A percentile compares a stretch with the other conserved stretches of the same genome.
phyloP scores from a whole-genome alignment of 2,888 invertebrate species.

The Anodontia alba region DNA sequence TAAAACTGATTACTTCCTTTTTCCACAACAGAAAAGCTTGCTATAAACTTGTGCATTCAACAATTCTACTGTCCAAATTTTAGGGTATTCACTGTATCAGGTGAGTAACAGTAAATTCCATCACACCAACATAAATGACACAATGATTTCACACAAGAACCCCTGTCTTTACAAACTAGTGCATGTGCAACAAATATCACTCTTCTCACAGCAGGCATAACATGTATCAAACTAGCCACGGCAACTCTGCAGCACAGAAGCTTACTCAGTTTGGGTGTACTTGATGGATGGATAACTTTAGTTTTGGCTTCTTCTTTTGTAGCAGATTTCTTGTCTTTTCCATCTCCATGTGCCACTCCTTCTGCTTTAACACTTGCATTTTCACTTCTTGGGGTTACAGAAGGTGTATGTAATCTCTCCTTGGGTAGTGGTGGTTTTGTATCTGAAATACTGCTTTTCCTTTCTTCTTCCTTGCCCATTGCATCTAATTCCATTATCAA shows the following conservation, averaged over 20 bases:
- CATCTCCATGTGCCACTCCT: neutral
- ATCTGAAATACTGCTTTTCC: neutral
- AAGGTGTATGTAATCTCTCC: neutral
- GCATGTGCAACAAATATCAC: neutral
- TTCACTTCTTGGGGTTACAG: neutral
- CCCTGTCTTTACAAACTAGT: too few relatives aligned
- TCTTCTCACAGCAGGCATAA: neutral
- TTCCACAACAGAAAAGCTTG: too few relatives aligned
- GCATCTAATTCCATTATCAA: neutral
- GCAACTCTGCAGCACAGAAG: constrained; percentile 8
- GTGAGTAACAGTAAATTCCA: too few relatives aligned
- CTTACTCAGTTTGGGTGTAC: constrained; percentile 10
- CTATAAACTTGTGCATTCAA: too few relatives aligned
- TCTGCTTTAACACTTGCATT: neutral
- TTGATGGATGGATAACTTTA: neutral
- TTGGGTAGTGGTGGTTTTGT: constrained; percentile 23
- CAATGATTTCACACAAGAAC: too few relatives aligned
- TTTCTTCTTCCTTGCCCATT: neutral
- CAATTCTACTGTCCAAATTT: too few relatives aligned
- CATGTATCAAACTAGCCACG: neutral
- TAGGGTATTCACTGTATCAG: too few relatives aligned
- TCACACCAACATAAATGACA: too few relatives aligned
- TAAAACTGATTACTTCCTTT: too few relatives aligned
- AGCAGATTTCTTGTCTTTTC: neutral
- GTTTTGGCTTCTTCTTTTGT: neutral